Conservation (phyloP, 2,888 invertebrate genomes). For the Aporophyla nigra region DNA sequence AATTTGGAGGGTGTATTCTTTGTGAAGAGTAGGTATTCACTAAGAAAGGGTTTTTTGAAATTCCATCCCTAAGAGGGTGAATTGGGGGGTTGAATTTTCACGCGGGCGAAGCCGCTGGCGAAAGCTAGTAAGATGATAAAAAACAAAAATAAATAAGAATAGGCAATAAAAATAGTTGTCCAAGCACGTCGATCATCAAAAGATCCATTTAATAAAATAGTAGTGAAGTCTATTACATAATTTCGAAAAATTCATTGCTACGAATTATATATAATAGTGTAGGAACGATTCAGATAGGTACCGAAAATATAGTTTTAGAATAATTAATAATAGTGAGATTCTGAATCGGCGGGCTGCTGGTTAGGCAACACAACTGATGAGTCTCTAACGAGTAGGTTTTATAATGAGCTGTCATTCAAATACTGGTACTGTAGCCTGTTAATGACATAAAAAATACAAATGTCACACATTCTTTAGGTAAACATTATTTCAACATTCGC, state of each 20-base stretch:
- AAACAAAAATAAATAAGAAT: background rate
- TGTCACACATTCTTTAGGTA: slow-evolving; percentile 36
- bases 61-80: too few relatives aligned
- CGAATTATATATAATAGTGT: too few relatives aligned
- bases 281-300: background rate
- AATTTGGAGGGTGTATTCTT: too few relatives aligned
- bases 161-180: background rate
- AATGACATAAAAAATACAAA: slow-evolving; percentile 31
- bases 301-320: background rate
- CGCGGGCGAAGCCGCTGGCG: too few relatives aligned
- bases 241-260: background rate
- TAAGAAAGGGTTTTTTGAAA: too few relatives aligned
- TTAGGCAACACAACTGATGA: background rate
- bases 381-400: slow-evolving; percentile 25
- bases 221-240: background rate
- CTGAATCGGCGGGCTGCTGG: background rate
- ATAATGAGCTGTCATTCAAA: slow-evolving; percentile 21
- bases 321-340: slow-evolving; percentile 8
- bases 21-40: too few relatives aligned
- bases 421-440: slow-evolving; percentile 40
- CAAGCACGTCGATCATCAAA: background rate
- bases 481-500: slow-evolving; percentile 50
- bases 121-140: too few relatives aligned
- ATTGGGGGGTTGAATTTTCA: too few relatives aligned
- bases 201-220: background rate